Percentiles rank a stretch among this genome's conserved stretches.
Conservation (phyloP, 35 echinoderm and acorn worm species). For the Chiridota heheva region DNA sequence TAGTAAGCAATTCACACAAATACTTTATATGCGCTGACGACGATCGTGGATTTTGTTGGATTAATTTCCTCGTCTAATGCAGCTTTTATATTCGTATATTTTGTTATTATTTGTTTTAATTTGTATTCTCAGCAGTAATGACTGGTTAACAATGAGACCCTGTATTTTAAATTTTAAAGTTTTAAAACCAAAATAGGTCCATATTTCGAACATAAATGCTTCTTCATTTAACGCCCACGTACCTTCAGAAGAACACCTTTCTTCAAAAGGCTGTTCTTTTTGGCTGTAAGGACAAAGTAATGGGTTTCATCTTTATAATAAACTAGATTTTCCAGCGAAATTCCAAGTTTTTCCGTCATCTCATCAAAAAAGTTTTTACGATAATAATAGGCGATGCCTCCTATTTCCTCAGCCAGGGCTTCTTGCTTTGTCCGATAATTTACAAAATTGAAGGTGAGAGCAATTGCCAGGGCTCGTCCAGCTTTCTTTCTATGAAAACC, state of each 20-base stretch:
- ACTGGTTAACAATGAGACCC: too few relatives aligned
- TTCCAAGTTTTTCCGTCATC: constrained; percentile 8
- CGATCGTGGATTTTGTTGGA: too few relatives aligned
- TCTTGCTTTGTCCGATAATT: constrained; percentile 34
- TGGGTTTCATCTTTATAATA: constrained; percentile 53
- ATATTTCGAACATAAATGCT: too few relatives aligned
- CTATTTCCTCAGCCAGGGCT: constrained; percentile 30
- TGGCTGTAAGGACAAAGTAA: constrained; percentile 58
- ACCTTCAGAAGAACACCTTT: constrained; percentile 48
- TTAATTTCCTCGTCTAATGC: too few relatives aligned
- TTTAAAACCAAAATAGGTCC: too few relatives aligned
- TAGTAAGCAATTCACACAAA: too few relatives aligned
- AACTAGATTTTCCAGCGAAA: constrained; percentile 46
- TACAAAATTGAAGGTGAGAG: constrained; percentile 43
- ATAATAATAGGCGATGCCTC: constrained; percentile 24
- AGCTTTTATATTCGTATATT: too few relatives aligned
- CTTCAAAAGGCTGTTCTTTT: constrained; percentile 22
- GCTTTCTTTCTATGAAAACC: constrained; percentile 44
- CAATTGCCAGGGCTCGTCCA: constrained; percentile 33
- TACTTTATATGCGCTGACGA: too few relatives aligned
- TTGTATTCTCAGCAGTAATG: too few relatives aligned
- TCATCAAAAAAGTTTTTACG: constrained; percentile 50
- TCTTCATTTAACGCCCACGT: too few relatives aligned
- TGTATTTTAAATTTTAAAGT: too few relatives aligned
- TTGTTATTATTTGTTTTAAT: too few relatives aligned